Conservation (phyloP, 2,113 vertebrate species). For the Corapipo altera region DNA sequence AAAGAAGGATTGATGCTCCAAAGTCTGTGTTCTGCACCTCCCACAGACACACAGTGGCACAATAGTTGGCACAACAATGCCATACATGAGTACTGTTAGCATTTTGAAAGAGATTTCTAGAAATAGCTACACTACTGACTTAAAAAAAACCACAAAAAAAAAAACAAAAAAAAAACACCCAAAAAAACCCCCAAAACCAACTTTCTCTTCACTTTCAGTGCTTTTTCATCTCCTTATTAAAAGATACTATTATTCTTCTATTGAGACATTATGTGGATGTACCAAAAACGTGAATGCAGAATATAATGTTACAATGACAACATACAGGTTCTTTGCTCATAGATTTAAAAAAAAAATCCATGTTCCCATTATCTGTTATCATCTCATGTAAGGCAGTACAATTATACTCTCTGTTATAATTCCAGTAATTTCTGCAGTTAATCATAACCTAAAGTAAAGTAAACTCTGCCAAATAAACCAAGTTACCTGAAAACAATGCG, state of each 20-base stretch:
- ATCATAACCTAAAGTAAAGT: background rate
- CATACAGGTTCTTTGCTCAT: background rate
- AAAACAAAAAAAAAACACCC: too few relatives aligned
- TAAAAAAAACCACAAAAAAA: background rate
- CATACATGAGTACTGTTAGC: background rate
- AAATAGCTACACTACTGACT: background rate
- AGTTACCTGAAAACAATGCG: background rate
- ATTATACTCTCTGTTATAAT: background rate
- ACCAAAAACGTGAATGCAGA: background rate
- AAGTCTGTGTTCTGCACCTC: background rate
- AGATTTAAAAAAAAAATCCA: background rate
- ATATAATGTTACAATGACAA: background rate
- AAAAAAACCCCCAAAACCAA: accelerated
- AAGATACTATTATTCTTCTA: background rate
- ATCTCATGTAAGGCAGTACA: background rate
- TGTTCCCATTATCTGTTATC: background rate
- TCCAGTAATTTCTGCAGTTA: background rate
- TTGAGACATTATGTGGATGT: background rate
- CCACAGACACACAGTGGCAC: background rate
- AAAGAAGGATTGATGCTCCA: background rate
- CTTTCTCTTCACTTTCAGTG: background rate
- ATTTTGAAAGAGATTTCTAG: background rate
- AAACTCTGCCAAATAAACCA: background rate
- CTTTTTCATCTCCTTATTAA: background rate
- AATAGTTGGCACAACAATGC: background rate